Evolutionary conservation across 2,797 vertebrate species (phyloP).

Genomic region (Saguinus oedipus): DNA sequence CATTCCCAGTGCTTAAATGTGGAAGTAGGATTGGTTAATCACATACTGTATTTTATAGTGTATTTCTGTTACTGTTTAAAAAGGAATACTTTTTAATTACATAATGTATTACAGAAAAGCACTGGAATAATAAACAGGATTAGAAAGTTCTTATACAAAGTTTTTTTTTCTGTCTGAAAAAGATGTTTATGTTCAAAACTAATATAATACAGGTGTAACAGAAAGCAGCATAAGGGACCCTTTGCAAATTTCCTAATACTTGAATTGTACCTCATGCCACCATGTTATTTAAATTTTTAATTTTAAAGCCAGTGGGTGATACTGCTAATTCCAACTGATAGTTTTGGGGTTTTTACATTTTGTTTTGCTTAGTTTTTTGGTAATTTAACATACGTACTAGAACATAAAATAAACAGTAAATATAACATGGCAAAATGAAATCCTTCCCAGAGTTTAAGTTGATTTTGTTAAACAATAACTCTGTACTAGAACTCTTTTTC

Average conservation of each 20-base stretch:
- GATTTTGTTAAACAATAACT: conserved; percentile 47
- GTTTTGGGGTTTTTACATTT: neutral
- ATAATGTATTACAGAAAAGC: conserved; percentile 48
- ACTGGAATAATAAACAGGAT: conserved; percentile 70
- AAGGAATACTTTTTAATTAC: conserved; percentile 54
- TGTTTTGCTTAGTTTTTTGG: neutral
- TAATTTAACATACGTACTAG: conserved; percentile 12
- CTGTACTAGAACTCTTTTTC: conserved; percentile 1
- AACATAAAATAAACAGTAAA: conserved; percentile 8
- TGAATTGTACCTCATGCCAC: conserved; percentile 36
- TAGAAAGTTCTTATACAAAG: conserved; percentile 63
- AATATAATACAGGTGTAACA: neutral
- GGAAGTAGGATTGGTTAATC: conserved; percentile 33
- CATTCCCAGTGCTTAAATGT: conserved; percentile 48
- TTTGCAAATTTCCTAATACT: conserved; percentile 50
- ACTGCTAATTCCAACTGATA: conserved; percentile 32
- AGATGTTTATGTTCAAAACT: conserved; percentile 44
- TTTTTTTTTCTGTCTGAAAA: conserved; percentile 43
- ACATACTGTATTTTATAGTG: conserved; percentile 44
- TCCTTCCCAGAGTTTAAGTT: neutral
- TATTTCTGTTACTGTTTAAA: conserved; percentile 47
- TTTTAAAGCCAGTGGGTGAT: conserved; percentile 49
- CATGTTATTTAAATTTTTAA: conserved; percentile 31
- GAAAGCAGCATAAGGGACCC: neutral
- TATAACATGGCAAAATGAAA: conserved; percentile 16